Evolutionary conservation across 2,888 invertebrate species (phyloP), one percentile per base, ranked within the genome.

Genomic region (Ectemnius continuus): DNA sequence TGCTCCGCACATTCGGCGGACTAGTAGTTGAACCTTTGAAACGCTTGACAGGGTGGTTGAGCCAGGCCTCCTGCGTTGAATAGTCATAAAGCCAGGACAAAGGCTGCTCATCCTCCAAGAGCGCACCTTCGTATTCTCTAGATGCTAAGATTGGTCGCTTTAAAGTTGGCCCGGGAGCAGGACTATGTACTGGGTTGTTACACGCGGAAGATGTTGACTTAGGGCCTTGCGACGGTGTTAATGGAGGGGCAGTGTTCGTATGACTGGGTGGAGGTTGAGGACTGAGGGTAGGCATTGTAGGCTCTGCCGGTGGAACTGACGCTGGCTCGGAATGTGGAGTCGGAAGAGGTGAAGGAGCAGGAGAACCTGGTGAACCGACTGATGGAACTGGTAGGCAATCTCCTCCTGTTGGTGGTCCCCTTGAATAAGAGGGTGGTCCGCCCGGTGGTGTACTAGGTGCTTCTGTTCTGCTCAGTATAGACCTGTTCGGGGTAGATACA

Each of bases 31-130:
- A 78, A 8, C 84, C 86, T 91, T 96, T 96, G 91, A 96, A 95
- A 85, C 96, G 94, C 92, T 98, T 98, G 75, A 98, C 96, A 0
- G 97, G 97, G 92, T 97, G 96, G 90, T 97, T 95, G 87, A 97
- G 93, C 97, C 97, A 91, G 4, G 91, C 90, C 68, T 91, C 90
- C 91, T 90, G 81, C 20, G 95, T 94, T 82, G 96, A 94, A 92
- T 97, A 97, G 91, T 98, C 97, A 91, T 98, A 98, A 20, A 98
- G 93, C 92, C 96, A 94, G 84, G 96, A 95, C 80, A 96, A 93
- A 70, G 95, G 94, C 84, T 94, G 94, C 88, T 95, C 96, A 89
- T 97, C 97, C 84, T 97, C 97, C 28, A 95, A 94, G 67, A 96
- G 93, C 84, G 95, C 95, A 73, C 94, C 94, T 85, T 97, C 96